phyloP scores from a whole-genome alignment of 2,888 invertebrate genomes.

The Barypeithes pellucidus region DNA sequence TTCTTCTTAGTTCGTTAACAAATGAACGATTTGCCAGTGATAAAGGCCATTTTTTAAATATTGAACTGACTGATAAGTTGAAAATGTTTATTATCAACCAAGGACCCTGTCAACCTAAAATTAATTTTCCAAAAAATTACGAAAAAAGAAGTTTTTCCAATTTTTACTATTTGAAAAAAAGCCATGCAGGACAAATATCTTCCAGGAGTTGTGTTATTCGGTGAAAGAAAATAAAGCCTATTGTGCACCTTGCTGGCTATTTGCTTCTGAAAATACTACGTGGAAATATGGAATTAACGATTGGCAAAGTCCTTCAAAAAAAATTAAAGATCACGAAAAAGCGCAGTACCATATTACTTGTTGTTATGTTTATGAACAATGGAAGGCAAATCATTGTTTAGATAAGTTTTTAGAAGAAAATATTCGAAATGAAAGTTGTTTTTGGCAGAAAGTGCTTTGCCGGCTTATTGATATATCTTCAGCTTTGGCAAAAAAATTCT shows the following conservation, averaged over 20 bases:
- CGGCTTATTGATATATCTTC: not conserved
- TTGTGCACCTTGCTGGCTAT: not conserved
- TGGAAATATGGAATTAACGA: not conserved
- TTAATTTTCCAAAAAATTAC: not conserved
- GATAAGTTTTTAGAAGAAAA: not conserved
- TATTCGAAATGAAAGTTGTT: not conserved
- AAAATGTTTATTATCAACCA: not conserved
- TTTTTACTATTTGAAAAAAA: not conserved
- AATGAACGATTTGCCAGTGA: not conserved
- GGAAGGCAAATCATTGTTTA: not conserved
- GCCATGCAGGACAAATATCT: not conserved
- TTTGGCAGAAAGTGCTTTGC: not conserved
- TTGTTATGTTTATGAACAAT: too few relatives aligned
- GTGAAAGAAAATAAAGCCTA: too few relatives aligned
- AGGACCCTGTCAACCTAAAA: not conserved
- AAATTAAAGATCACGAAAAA: not conserved
- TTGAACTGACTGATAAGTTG: slow-evolving; percentile 6
- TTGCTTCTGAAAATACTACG: not conserved
- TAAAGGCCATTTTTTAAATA: not conserved
- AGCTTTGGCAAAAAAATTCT: not conserved
- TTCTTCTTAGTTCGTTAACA: slow-evolving; percentile 7
- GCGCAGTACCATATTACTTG: too few relatives aligned
- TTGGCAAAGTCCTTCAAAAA: not conserved
- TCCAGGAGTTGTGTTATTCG: too few relatives aligned
- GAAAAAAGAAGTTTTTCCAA: not conserved